Percentiles rank a stretch among this genome's conserved stretches.
Evolutionary conservation across 2,113 vertebrate species (phyloP).

Genomic region (Tragelaphus strepsiceros): DNA sequence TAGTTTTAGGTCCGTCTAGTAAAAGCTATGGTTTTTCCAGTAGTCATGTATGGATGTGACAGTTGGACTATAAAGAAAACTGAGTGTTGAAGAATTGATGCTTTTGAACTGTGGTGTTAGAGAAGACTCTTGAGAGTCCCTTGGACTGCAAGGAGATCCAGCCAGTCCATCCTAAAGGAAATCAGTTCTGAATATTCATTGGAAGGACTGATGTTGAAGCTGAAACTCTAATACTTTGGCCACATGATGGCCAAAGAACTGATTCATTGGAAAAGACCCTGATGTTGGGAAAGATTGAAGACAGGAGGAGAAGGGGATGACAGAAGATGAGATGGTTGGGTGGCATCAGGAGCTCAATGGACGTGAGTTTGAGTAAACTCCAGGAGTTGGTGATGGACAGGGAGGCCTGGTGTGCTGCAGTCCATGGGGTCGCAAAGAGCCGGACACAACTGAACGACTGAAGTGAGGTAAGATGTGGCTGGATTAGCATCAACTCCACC

Average conservation of each 20-base stretch:
- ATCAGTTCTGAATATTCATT: not conserved
- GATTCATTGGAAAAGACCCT: not conserved
- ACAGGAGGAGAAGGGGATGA: not conserved
- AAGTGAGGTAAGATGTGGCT: not conserved
- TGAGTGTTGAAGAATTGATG: not conserved
- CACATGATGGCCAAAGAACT: not conserved
- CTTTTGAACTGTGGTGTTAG: not conserved
- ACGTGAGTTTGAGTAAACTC: not conserved
- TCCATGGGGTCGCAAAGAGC: not conserved
- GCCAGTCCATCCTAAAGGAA: not conserved
- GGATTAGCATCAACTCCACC: not conserved
- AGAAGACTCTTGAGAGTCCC: not conserved
- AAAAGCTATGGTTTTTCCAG: not conserved
- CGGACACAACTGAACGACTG: accelerated
- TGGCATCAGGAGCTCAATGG: not conserved
- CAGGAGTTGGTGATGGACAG: not conserved
- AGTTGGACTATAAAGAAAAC: not conserved
- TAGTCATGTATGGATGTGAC: not conserved
- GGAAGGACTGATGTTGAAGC: not conserved
- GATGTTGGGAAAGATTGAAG: not conserved
- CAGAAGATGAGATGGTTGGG: not conserved
- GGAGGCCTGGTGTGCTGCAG: not conserved
- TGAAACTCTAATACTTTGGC: not conserved
- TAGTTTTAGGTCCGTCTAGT: not conserved
- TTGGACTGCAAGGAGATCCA: not conserved